Evolutionary conservation across 2,888 invertebrate genomes (phyloP).

Genomic region (Candidula unifasciata): DNA sequence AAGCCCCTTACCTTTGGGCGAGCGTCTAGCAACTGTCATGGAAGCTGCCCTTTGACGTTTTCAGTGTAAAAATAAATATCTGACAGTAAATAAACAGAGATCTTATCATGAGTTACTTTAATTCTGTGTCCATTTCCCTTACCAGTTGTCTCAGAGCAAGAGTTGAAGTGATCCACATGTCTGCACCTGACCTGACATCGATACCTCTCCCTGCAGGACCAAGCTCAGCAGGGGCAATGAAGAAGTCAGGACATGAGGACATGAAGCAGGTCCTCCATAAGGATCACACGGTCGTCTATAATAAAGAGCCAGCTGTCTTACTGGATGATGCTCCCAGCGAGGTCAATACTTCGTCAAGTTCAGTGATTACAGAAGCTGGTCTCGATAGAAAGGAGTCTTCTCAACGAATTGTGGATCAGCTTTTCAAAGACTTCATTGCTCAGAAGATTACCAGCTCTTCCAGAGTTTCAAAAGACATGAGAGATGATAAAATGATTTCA

Average conservation of each 20-base stretch:
- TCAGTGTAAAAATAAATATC: no score
- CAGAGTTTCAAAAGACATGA: conserved; percentile 21
- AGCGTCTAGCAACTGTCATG: no score
- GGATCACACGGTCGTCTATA: conserved; percentile 12
- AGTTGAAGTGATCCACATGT: conserved; percentile 9
- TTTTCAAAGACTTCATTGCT: conserved; percentile 70
- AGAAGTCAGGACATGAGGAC: conserved; percentile 37
- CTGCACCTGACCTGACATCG: conserved; percentile 10
- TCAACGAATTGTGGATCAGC: conserved; percentile 65
- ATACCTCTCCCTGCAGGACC: conserved; percentile 32
- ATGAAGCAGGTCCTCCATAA: conserved; percentile 39
- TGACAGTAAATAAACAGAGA: neutral
- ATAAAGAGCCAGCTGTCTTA: neutral
- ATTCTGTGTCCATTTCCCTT: neutral
- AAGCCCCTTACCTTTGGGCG: no score
- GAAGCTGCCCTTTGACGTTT: no score
- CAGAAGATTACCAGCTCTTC: conserved; percentile 59
- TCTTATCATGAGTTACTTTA: neutral
- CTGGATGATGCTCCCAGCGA: neutral
- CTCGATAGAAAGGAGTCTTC: conserved; percentile 24
- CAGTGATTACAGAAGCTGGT: neutral
- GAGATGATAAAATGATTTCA: conserved; percentile 33
- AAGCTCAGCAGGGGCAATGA: neutral
- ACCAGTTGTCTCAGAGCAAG: neutral
- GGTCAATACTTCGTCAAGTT: neutral